Evolutionary conservation across 2,888 invertebrate species (phyloP).

Genomic region (Stenurella melanura): DNA sequence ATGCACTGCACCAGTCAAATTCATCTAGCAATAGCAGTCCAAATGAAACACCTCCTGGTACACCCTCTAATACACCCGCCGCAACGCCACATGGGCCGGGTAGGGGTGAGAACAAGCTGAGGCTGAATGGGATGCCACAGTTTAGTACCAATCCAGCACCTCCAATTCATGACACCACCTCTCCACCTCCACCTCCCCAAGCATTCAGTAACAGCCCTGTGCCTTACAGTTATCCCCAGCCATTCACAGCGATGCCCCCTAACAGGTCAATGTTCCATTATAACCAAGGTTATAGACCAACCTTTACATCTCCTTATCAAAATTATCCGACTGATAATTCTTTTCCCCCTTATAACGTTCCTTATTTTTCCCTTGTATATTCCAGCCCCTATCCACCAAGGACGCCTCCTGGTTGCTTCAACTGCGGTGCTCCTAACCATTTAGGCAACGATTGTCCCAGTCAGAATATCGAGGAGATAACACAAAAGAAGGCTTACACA

Average conservation of each 20-base stretch:
- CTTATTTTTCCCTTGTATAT: constrained; percentile 69
- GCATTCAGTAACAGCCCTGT: constrained; percentile 73
- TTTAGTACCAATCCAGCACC: constrained; percentile 62
- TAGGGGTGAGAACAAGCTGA: constrained; percentile 53
- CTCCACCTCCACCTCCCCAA: constrained; percentile 67
- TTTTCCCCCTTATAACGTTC: constrained; percentile 63
- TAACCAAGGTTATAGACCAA: constrained; percentile 67
- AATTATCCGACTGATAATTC: constrained; percentile 57
- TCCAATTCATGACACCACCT: constrained; percentile 68
- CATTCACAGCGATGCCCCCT: constrained; percentile 55
- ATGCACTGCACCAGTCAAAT: constrained; percentile 74
- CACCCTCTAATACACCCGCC: constrained; percentile 59
- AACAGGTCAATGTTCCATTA: constrained; percentile 65
- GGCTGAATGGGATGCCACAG: constrained; percentile 66
- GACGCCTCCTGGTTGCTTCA: constrained; percentile 86
- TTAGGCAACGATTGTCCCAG: constrained; percentile 91
- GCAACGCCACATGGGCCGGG: constrained; percentile 56
- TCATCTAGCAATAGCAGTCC: constrained; percentile 77
- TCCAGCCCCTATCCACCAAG: constrained; percentile 73
- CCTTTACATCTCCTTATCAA: constrained; percentile 69
- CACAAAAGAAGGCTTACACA: constrained; percentile 82
- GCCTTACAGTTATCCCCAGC: constrained; percentile 75
- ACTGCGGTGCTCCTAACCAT: constrained; percentile 92
- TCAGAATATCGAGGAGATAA: constrained; percentile 94
- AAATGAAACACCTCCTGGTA: constrained; percentile 77